phyloP scores from a whole-genome alignment of 2,797 vertebrate genomes.

The Eulemur rubriventer region DNA sequence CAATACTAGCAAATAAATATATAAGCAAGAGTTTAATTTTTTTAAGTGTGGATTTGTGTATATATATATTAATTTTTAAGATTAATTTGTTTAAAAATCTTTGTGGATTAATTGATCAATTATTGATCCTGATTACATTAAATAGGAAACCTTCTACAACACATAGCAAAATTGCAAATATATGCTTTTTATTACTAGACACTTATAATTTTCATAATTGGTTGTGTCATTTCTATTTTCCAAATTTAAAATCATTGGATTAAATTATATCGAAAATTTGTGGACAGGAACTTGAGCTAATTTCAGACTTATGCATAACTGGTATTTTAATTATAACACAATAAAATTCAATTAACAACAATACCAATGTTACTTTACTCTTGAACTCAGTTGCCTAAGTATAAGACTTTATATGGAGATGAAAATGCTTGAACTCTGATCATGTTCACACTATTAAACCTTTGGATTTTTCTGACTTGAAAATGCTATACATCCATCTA shows the following conservation, averaged over 20 bases:
- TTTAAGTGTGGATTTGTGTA: background rate
- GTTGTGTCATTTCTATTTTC: conserved; percentile 11
- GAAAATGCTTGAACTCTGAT: background rate
- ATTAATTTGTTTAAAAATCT: background rate
- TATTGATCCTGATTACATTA: background rate
- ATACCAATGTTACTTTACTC: background rate
- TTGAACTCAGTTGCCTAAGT: background rate
- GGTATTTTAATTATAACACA: conserved; percentile 37
- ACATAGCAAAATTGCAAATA: background rate
- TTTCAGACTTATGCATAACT: background rate
- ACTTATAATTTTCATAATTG: conserved; percentile 4
- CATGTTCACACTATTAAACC: background rate
- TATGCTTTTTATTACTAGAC: background rate
- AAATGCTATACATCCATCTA: background rate
- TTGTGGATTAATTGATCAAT: background rate
- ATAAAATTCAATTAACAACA: conserved; percentile 31
- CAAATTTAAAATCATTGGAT: conserved; percentile 5
- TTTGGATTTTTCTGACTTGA: conserved; percentile 5
- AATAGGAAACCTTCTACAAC: background rate
- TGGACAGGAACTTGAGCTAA: background rate
- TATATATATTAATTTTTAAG: background rate
- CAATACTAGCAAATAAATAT: background rate
- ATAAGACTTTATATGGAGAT: background rate
- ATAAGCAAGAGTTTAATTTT: background rate
- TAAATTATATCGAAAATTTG: conserved; percentile 40